These are phyloP conservation scores for Lota lota DNA, from an alignment of 2,113 vertebrate genomes.

Conservation along the genomic window DNA sequence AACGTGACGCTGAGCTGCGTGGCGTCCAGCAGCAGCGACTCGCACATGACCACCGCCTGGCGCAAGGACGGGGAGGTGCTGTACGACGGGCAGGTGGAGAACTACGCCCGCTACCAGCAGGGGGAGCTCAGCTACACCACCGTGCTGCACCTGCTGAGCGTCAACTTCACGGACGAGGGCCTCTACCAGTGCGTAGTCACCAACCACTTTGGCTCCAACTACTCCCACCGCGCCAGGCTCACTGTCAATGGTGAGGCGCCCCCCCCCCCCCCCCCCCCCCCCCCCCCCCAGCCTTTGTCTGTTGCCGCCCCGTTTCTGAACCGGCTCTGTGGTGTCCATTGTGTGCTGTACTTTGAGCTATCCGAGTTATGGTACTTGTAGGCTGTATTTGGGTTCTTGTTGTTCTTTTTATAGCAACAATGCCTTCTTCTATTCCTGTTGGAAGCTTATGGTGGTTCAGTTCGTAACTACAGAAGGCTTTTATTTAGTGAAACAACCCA, in stretches of 20 bases:
- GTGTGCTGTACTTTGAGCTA: too few relatives aligned
- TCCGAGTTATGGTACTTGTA: too few relatives aligned
- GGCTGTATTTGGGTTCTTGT: too few relatives aligned
- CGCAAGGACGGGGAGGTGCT: constrained; percentile 93
- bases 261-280: too few relatives aligned
- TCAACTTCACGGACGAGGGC: constrained; percentile 89
- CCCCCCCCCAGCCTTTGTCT: too few relatives aligned
- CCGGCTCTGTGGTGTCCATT: too few relatives aligned
- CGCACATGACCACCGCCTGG: constrained; percentile 94
- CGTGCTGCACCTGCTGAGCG: constrained; percentile 82
- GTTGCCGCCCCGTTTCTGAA: too few relatives aligned
- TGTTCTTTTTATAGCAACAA: too few relatives aligned
- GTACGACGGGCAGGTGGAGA: constrained; percentile 88
- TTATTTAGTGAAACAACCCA: too few relatives aligned
- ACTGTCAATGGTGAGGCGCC: constrained; percentile 87
- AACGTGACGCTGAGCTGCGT: constrained; percentile 93
- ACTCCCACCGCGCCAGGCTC: constrained; percentile 93
- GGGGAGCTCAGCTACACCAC: constrained; percentile 91
- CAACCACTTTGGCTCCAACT: constrained; percentile 96
- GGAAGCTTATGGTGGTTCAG: too few relatives aligned
- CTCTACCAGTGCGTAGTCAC: constrained; percentile 97
- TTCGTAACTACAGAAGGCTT: too few relatives aligned
- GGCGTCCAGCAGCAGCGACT: constrained; percentile 94
- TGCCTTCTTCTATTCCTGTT: too few relatives aligned
- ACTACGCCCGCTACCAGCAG: constrained; percentile 78